Conservation (phyloP, 2,797 vertebrate genomes). For the Todus mexicanus region DNA sequence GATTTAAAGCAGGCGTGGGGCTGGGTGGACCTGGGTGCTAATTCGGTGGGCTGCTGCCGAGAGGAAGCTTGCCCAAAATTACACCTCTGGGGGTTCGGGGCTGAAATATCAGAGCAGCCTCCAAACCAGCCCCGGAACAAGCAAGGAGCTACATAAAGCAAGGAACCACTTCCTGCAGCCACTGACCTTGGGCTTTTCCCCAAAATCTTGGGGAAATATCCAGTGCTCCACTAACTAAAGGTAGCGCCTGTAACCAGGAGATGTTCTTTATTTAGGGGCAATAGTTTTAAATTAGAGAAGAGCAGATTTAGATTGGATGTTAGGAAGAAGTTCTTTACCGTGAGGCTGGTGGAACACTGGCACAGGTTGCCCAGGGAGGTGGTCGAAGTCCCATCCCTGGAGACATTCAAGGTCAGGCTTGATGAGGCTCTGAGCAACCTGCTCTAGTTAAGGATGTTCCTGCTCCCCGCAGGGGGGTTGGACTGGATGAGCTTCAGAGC, state of each 20-base stretch:
- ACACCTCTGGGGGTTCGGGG: fast-evolving
- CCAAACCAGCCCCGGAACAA: background rate
- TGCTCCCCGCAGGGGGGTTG: no score
- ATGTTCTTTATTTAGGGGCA: fast-evolving
- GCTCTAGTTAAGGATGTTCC: no score
- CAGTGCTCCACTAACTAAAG: background rate
- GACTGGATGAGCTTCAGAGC: no score
- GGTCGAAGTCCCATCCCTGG: no score
- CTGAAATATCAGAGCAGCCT: background rate
- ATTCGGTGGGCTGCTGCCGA: background rate
- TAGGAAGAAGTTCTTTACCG: no score
- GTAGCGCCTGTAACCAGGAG: fast-evolving
- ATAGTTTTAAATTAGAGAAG: no score
- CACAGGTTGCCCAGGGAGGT: no score
- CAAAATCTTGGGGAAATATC: background rate
- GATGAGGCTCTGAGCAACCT: no score
- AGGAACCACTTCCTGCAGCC: background rate
- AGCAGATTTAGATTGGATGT: no score
- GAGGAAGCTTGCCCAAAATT: background rate
- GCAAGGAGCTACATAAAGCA: background rate
- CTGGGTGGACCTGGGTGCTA: background rate
- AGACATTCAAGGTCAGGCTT: no score
- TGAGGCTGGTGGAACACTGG: no score
- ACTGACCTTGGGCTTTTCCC: background rate
- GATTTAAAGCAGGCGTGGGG: background rate